Conservation (phyloP, 2,797 vertebrate genomes). For the Pitangus sulphuratus region DNA sequence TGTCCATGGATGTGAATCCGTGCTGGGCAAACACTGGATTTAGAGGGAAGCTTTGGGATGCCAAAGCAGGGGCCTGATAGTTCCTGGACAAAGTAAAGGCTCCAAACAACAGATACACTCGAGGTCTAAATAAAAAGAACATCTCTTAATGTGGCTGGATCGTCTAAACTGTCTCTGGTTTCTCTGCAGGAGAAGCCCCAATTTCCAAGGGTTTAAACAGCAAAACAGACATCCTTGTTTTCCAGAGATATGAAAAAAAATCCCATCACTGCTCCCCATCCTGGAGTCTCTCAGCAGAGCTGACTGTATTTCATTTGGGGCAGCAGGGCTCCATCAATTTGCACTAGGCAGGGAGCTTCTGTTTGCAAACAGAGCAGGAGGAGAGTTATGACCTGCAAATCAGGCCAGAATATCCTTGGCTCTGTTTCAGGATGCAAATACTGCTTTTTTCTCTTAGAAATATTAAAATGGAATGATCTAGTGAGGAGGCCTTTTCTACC, state of each 20-base stretch:
- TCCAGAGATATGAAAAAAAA: background rate
- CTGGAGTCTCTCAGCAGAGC: background rate
- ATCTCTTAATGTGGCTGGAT: background rate
- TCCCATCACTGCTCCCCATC: background rate
- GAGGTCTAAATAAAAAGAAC: background rate
- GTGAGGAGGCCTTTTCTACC: slow-evolving; percentile 6
- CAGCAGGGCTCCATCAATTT: slow-evolving; percentile 35
- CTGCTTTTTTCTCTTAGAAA: slow-evolving; percentile 39
- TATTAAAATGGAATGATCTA: slow-evolving; percentile 54
- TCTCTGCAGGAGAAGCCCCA: background rate
- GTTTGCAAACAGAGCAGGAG: slow-evolving; percentile 55
- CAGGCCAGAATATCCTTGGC: slow-evolving; percentile 58
- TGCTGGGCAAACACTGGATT: background rate
- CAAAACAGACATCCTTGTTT: background rate
- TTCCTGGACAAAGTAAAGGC: background rate
- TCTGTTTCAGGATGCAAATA: slow-evolving; percentile 48
- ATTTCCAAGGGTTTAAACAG: background rate
- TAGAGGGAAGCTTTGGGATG: background rate
- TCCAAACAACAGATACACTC: background rate
- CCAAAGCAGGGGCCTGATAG: background rate
- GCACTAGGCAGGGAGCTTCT: slow-evolving; percentile 43
- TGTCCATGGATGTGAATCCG: background rate
- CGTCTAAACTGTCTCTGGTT: background rate
- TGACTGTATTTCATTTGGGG: background rate
- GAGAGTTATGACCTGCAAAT: slow-evolving; percentile 39